A percentile compares a stretch with the other conserved stretches of the same genome.
Evolutionary conservation across 2,797 vertebrate species (phyloP).

Genomic region (Danionella dracula): DNA sequence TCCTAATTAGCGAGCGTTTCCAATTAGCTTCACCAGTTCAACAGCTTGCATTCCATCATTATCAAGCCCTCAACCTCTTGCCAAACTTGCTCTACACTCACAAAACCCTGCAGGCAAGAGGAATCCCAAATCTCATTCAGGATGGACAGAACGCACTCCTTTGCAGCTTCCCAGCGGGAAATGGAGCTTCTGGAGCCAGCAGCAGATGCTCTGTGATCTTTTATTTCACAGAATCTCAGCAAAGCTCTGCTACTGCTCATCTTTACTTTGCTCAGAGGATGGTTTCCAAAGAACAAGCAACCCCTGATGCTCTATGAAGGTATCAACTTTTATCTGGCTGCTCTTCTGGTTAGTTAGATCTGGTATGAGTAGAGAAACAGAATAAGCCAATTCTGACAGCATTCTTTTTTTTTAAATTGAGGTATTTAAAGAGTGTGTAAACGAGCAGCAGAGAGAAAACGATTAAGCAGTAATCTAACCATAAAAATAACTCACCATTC

Average conservation of each 20-base stretch:
- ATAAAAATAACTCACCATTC: no score
- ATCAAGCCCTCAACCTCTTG: slow-evolving; percentile 20
- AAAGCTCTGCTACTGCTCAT: background rate
- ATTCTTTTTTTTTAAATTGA: no score
- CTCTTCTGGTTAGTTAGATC: background rate
- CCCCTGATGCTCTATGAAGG: background rate
- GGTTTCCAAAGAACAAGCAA: background rate
- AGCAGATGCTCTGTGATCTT: slow-evolving; percentile 23
- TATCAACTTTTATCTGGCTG: background rate
- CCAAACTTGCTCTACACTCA: slow-evolving; percentile 15
- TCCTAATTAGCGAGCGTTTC: slow-evolving; percentile 22
- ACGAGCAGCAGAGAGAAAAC: no score
- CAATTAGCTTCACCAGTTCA: slow-evolving; percentile 24
- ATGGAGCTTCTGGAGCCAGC: background rate
- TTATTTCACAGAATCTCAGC: slow-evolving; percentile 5
- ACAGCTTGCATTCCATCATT: slow-evolving; percentile 35
- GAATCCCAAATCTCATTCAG: slow-evolving; percentile 10
- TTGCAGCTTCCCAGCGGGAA: background rate
- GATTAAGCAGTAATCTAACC: no score
- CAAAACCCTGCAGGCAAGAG: slow-evolving; percentile 18
- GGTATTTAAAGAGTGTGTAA: no score
- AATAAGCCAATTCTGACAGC: no score
- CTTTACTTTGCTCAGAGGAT: background rate
- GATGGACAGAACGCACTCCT: background rate
- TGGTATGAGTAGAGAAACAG: background rate